phyloP scores from a whole-genome alignment of 2,888 invertebrate species.

The Uropetala carovei region DNA sequence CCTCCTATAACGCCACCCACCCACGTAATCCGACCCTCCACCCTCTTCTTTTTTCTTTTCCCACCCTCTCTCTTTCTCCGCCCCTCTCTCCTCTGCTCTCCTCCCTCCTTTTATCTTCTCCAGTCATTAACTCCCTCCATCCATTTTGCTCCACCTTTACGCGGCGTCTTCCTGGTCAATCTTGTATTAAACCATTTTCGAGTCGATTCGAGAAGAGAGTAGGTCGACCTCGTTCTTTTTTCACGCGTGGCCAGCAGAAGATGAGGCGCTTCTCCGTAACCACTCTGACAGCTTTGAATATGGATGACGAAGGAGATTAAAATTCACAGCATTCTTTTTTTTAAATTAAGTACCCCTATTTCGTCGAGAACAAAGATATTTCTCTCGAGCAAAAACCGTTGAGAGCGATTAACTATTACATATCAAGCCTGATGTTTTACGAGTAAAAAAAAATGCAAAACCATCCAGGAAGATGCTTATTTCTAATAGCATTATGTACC shows the following conservation, averaged over 20 bases:
- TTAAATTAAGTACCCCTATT: background rate
- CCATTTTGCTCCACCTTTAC: conserved; percentile 9
- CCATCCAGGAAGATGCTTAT: background rate
- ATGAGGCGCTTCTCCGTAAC: background rate
- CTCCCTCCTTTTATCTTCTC: background rate
- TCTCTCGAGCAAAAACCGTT: background rate
- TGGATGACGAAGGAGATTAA: conserved; percentile 14
- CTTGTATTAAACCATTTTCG: conserved; percentile 38
- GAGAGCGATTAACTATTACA: background rate
- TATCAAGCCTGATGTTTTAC: background rate
- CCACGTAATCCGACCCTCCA: conserved; percentile 42
- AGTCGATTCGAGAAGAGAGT: background rate
- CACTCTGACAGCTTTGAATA: background rate
- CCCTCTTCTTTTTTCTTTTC: background rate
- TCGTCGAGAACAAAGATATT: background rate
- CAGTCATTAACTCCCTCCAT: conserved; percentile 28
- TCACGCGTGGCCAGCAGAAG: background rate
- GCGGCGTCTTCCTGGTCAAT: background rate
- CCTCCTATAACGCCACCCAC: background rate
- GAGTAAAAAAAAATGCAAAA: background rate
- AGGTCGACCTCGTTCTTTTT: background rate
- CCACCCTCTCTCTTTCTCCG: background rate
- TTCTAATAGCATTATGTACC: background rate
- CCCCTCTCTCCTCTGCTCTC: too few species aligned
- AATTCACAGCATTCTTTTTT: background rate